A percentile compares a stretch with the other conserved stretches of the same genome.
Evolutionary conservation across 2,113 vertebrate species (phyloP).

Genomic region (Romanogobio albipinnatus): DNA sequence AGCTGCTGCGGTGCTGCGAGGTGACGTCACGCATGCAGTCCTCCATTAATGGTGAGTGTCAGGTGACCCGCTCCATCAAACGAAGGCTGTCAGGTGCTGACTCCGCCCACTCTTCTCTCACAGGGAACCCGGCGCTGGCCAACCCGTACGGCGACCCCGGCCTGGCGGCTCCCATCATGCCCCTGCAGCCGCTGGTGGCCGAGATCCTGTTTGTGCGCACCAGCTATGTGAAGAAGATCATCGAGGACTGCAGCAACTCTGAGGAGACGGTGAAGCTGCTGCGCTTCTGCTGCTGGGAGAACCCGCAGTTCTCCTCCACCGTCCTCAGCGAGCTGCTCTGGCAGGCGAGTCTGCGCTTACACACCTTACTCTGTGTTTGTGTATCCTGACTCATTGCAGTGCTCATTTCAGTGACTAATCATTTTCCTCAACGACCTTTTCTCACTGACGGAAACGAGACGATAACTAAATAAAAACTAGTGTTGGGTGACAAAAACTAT

Average conservation of each 20-base stretch:
- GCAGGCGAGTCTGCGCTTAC: constrained; percentile 81
- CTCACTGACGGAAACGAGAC: no score
- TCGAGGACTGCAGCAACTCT: constrained; percentile 98
- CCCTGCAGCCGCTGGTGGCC: constrained; percentile 93
- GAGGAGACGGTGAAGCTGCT: constrained; percentile 97
- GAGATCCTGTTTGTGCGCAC: constrained; percentile 97
- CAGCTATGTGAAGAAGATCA: constrained; percentile 99
- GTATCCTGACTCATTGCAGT: no score
- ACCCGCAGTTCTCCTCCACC: constrained; percentile 97
- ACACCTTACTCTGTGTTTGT: no score
- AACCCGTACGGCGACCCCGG: constrained; percentile 95
- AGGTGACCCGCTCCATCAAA: no score
- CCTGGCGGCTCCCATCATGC: constrained; percentile 93
- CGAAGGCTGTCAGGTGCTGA: neutral
- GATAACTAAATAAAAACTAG: no score
- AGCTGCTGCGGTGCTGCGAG: constrained; percentile 95
- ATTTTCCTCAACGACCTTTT: no score
- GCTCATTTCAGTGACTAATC: no score
- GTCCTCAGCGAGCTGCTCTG: constrained; percentile 98
- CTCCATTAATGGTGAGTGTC: constrained; percentile 90
- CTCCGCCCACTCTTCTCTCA: neutral
- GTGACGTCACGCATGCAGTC: constrained; percentile 96
- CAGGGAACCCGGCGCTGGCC: constrained; percentile 93
- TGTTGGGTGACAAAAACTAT: no score
- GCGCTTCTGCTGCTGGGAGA: constrained; percentile 99